Evolutionary conservation across 1,140 invertebrate species (phyloP).

Genomic region (Ctenoplectra terminalis): DNA sequence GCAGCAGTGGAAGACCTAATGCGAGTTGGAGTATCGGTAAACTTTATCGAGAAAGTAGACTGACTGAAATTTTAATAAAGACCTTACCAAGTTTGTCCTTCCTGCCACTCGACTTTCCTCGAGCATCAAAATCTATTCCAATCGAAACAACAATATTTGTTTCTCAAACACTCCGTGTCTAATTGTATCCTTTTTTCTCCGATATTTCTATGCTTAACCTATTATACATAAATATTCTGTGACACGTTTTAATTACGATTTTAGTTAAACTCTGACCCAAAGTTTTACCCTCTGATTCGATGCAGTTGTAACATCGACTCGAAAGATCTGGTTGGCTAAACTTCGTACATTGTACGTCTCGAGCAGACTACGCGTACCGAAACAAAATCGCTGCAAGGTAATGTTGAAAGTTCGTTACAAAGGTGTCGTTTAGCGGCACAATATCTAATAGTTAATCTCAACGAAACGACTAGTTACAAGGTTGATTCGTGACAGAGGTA

Average conservation of each 20-base stretch:
- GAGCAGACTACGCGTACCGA: neutral
- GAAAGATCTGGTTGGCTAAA: conserved; percentile 1
- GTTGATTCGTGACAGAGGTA: no score
- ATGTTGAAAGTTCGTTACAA: neutral
- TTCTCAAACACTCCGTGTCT: neutral
- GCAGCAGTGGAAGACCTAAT: conserved; percentile 2
- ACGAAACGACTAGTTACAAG: neutral
- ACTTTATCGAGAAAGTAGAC: conserved; percentile 28
- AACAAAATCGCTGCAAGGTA: neutral
- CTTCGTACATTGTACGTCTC: neutral
- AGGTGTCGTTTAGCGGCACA: neutral
- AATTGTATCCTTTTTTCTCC: neutral
- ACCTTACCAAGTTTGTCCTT: conserved; percentile 1
- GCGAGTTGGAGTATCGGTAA: conserved; percentile 27
- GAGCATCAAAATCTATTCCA: neutral
- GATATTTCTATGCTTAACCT: neutral
- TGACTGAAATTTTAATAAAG: conserved; percentile 38
- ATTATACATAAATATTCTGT: neutral
- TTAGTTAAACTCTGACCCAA: neutral
- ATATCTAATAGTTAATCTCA: no score
- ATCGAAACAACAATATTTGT: neutral
- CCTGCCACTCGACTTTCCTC: neutral
- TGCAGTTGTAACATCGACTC: neutral
- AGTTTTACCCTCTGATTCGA: neutral
- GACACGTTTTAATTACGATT: conserved; percentile 10